Conservation (phyloP, 2,888 invertebrate species). For the Pyralis farinalis region DNA sequence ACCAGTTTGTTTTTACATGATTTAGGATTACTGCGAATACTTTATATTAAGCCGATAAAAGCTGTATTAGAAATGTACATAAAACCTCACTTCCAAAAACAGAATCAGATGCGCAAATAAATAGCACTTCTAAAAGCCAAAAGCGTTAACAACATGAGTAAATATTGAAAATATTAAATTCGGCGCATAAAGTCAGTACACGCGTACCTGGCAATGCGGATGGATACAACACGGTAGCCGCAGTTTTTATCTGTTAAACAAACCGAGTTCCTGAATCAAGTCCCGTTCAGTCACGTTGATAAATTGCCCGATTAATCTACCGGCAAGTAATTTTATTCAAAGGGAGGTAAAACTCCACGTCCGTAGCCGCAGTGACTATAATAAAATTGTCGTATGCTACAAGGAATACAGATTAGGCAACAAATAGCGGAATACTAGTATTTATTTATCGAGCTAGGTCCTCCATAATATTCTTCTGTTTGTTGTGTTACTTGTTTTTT, state of each 20-base stretch:
- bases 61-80: too few relatives aligned
- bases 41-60: too few relatives aligned
- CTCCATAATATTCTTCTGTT: too few relatives aligned
- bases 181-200: slow-evolving; percentile 24
- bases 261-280: slow-evolving; percentile 33
- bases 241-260: slow-evolving; percentile 46
- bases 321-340: slow-evolving; percentile 16
- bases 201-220: slow-evolving; percentile 24
- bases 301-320: slow-evolving; percentile 26
- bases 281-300: slow-evolving; percentile 25
- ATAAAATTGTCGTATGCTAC: too few relatives aligned
- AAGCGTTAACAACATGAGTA: background rate
- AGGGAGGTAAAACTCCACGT: slow-evolving; percentile 5
- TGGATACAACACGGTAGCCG: slow-evolving; percentile 26
- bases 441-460: too few relatives aligned
- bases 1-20: too few relatives aligned
- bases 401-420: too few relatives aligned
- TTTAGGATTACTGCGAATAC: too few relatives aligned
- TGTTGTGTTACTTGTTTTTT: too few relatives aligned
- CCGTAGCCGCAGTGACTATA: background rate
- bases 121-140: background rate
- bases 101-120: background rate
- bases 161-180: slow-evolving; percentile 16
- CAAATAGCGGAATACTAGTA: too few relatives aligned
- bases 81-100: too few relatives aligned